Evolutionary conservation across 2,888 invertebrate genomes (phyloP).

Genomic region (Pseudolycoriella hygida): DNA sequence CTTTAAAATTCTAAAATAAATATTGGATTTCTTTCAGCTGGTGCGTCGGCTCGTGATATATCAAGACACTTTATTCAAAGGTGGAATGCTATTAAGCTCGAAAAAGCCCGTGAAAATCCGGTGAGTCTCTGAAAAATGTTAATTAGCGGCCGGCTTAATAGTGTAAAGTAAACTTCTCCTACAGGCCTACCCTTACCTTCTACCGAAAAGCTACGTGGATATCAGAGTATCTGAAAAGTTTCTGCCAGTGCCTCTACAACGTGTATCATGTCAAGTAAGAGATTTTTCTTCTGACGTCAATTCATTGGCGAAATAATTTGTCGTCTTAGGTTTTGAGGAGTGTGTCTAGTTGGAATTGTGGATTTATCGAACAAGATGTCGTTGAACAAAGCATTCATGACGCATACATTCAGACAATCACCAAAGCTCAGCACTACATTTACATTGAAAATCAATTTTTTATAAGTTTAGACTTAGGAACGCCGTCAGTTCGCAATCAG

Average conservation of each 20-base stretch:
- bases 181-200: conserved; percentile 53
- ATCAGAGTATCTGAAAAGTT: conserved; percentile 20
- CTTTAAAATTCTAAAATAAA: too few species aligned
- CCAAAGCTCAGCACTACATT: conserved; percentile 78
- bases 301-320: background rate
- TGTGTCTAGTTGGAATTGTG: conserved; percentile 80
- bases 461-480: conserved; percentile 56
- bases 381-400: conserved; percentile 85
- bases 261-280: conserved; percentile 52
- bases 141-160: background rate
- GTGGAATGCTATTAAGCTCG: conserved; percentile 86
- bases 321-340: conserved; percentile 57
- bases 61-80: conserved; percentile 88
- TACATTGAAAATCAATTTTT: conserved; percentile 99
- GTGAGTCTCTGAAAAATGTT: conserved; percentile 8
- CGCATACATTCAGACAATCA: conserved; percentile 85
- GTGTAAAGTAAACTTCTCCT: too few species aligned
- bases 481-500: conserved; percentile 58
- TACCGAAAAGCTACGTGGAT: conserved; percentile 69
- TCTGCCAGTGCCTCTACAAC: conserved; percentile 14
- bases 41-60: conserved; percentile 70
- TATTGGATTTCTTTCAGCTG: too few species aligned
- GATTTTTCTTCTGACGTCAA: background rate
- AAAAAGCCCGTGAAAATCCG: conserved; percentile 37
- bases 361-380: conserved; percentile 62